Base-by-base conservation (phyloP, 2,888 invertebrate species). In the Hirtodrosophila confusa region DNA sequence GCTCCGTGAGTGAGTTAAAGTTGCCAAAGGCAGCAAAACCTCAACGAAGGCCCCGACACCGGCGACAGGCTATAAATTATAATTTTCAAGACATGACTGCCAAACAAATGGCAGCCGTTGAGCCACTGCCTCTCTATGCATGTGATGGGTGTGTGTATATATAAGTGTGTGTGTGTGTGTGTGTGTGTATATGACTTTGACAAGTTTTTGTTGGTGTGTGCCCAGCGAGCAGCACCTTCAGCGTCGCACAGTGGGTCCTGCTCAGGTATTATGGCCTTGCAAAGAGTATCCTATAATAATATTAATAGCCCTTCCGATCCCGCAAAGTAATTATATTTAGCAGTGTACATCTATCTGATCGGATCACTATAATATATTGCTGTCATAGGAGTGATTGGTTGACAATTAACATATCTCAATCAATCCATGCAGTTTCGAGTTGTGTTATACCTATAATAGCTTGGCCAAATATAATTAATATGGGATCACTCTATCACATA, bases 61-160 rank as follows among this genome's bases (percentile, higher is more conserved):
- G 62, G 64, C 68, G 66, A 67, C 53, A 65, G 68, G 83, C 83
- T 62, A 83, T 83, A 83, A 86, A 83, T 86, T 83, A 83, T 83
- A 80, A 83, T 86, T 83, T 83, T 64, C 71, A 76, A 86, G 84
- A 83, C 74, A 80, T 78, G 71, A 69, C 78, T 80, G 79, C 66
- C 66, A 76, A 76, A 76, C 69, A 76, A 75, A 69, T 75, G 74
- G 56, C 63, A 70, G 50, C 37, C 66, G 65, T 54, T 74, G 65
- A 69, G 55, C 55, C 55, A 60, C 54, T 73, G 31, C 36, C 12
- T 48, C 27, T 35, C 33, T 39, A 11, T 44, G 11, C 5, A n/a
- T 24, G 27, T 45, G 36, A n/a, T 55, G n/a, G 49, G n/a, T 55
- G 29, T 43, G 6, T 50, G 9, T 36, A 17, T 49, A 5, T n/a